Base-by-base conservation (phyloP, 1,140 invertebrate species). In the Trichonephila clavipes region DNA sequence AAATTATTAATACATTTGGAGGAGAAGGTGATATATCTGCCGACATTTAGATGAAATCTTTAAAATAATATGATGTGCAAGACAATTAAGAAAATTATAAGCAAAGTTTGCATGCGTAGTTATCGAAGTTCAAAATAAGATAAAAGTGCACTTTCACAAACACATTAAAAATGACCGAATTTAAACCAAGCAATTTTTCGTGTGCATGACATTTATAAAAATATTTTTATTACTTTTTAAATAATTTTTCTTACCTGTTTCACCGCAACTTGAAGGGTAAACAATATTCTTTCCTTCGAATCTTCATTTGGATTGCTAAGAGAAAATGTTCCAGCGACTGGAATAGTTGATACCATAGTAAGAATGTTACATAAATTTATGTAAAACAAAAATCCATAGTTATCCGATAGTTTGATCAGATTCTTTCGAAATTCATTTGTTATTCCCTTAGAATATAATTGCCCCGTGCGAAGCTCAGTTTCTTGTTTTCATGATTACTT, bases 281-380 rank as follows among this genome's bases (percentile, higher is more conserved):
- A 94, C 51, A 94, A 90, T 59, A 94, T 89, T 21, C 81, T 72
- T 34, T 94, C 93, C 66, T 94, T 94, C 2, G 93, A 89, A 90
- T 94, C 93, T 66, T 94, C 93, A 90, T 94, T 89, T 6, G 93
- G 81, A 28, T 86, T 66, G 72, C n/a, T 72, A 51, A 85, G n/a
- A 69, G 93, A 90, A 51, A 90, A 58, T 8, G 88, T 90, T 28
- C 77, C 62, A 83, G 87, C 34, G 12, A 94, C 61, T 40, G 93
- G 88, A 34, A 94, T 94, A 69, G 87, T 94, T 4, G 93, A 94
- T 61, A 94, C 81, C 93, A 94, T 94, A 88, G 59, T 88, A 88
- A 88, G 44, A 44, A 40, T 64, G 18, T 77, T 40, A 77, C 72
- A 34, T 77, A 40, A 77, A 77, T 77, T 16, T 77, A 77, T 18